These are phyloP conservation scores for Pinna nobilis DNA, from an alignment of 1,140 invertebrate genomes.

Conservation along the genomic window DNA sequence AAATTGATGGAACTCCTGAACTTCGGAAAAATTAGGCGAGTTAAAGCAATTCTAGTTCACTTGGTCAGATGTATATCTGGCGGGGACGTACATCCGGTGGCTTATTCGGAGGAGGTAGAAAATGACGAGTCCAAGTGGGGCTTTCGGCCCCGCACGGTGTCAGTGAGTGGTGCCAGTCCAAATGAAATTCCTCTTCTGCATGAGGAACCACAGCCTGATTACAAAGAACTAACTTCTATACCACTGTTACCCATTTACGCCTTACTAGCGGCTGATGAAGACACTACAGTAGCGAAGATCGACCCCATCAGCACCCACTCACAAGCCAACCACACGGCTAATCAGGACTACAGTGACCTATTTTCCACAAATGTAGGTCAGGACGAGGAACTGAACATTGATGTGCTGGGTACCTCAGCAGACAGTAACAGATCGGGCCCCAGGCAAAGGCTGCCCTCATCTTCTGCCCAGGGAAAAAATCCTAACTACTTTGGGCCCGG, in stretches of 20 bases:
- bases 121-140: constrained; percentile 44
- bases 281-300: constrained; percentile 77
- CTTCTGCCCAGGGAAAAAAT: constrained; percentile 33
- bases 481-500: constrained; percentile 70
- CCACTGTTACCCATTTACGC: constrained; percentile 97
- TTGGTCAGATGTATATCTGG: constrained; percentile 82
- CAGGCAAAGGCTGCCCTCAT: constrained; percentile 27
- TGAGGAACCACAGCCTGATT: constrained; percentile 90
- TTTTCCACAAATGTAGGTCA: constrained; percentile 78
- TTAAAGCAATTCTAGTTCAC: constrained; percentile 98
- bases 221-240: constrained; percentile 96
- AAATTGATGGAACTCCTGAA: constrained; percentile 99
- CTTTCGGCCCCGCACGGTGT: constrained; percentile 45
- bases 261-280: constrained; percentile 91
- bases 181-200: constrained; percentile 77
- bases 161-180: constrained; percentile 46
- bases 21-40: constrained; percentile 91
- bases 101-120: constrained; percentile 46
- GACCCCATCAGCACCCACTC: constrained; percentile 43
- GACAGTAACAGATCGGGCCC: constrained; percentile 49
- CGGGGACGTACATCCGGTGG: constrained; percentile 47
- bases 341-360: constrained; percentile 88
- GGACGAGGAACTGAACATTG: constrained; percentile 73
- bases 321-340: constrained; percentile 2
- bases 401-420: constrained; percentile 71